Percentiles rank a stretch among this genome's conserved stretches.
Evolutionary conservation across 2,888 invertebrate genomes (phyloP).

Genomic region (Poecilobothrus nobilitatus): DNA sequence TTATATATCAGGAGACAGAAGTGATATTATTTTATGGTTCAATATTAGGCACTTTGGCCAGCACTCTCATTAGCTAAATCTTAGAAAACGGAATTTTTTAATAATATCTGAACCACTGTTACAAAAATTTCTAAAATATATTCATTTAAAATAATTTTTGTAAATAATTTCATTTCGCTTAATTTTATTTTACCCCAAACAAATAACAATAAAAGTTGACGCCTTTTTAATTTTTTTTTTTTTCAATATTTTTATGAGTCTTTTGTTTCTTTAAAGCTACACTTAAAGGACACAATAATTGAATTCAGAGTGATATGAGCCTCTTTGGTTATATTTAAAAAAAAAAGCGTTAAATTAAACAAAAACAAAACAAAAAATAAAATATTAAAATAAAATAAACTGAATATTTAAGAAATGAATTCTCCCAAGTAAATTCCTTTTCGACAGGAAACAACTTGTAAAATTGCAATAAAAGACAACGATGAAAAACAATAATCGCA

Average conservation of each 20-base stretch:
- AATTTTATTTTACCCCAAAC: no score
- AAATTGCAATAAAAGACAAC: conserved; percentile 1
- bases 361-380: background rate
- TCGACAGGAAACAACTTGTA: conserved; percentile 11
- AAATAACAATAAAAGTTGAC: no score
- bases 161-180: no score
- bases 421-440: conserved; percentile 4
- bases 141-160: no score
- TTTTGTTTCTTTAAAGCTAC: background rate
- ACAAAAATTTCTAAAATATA: no score
- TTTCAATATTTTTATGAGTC: background rate
- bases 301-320: background rate
- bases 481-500: background rate
- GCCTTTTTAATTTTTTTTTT: no score
- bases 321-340: background rate
- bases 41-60: no score
- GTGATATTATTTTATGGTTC: no score
- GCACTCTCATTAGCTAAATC: no score
- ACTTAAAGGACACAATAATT: background rate
- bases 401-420: background rate
- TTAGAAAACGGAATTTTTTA: no score
- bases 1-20: no score
- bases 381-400: background rate
- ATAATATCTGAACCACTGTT: no score
- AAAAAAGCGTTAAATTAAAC: background rate